phyloP scores from a whole-genome alignment of 2,113 vertebrate species.

The Eudyptes chrysolophus region DNA sequence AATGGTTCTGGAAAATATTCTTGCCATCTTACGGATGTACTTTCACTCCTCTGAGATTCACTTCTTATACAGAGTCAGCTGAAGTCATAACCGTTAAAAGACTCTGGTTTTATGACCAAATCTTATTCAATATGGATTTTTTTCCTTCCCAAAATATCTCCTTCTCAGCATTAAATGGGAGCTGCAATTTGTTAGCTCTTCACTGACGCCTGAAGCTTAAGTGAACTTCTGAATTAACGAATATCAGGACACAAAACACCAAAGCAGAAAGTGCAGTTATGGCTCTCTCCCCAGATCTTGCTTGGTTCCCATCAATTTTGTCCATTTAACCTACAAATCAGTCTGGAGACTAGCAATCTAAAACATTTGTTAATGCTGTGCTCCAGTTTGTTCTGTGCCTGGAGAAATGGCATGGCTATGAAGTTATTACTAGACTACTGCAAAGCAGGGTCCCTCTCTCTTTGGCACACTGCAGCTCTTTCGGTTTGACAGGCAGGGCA shows the following conservation, averaged over 20 bases:
- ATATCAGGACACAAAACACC: not conserved
- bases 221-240: not conserved
- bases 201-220: not conserved
- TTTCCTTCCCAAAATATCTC: not conserved
- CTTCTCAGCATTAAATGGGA: not conserved
- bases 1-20: not conserved
- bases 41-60: not conserved
- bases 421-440: not conserved
- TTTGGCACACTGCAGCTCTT: accelerated
- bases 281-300: not conserved
- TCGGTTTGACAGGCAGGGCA: not conserved
- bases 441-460: not conserved
- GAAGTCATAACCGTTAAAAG: not conserved
- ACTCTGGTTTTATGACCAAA: not conserved
- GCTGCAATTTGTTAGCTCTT: not conserved
- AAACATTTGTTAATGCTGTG: not conserved
- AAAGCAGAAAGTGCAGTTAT: not conserved
- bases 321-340: not conserved
- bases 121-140: not conserved
- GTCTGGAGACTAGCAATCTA: not conserved
- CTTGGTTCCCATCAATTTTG: not conserved
- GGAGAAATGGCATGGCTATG: not conserved
- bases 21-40: not conserved
- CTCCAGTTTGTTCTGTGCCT: not conserved
- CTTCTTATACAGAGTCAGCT: not conserved